Conservation (phyloP, 30 jellyfish, hydroid and myxozoan genomes). For the Sanderia malayensis region DNA sequence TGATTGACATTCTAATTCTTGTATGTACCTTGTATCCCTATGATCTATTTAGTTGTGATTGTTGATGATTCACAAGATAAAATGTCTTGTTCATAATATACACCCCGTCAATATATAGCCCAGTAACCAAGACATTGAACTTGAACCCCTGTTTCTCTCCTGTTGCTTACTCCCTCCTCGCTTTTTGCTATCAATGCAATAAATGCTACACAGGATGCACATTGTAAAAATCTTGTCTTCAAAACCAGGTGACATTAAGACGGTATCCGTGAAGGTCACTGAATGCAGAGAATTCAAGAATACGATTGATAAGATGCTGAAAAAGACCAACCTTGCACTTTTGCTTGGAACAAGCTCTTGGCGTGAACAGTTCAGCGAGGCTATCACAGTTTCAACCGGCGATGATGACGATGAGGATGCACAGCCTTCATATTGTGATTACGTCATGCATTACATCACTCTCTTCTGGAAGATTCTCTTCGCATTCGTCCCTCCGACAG, state of each 20-base stretch:
- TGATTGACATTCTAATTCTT: too few relatives aligned
- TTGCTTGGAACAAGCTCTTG: slow-evolving; percentile 90
- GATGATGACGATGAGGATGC: slow-evolving; percentile 90
- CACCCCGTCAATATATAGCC: too few relatives aligned
- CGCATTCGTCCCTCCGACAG: slow-evolving; percentile 97
- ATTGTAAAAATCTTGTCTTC: too few relatives aligned
- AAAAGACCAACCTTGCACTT: slow-evolving; percentile 72
- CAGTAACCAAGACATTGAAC: too few relatives aligned
- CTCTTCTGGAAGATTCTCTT: slow-evolving; percentile 88
- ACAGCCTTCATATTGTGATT: slow-evolving; percentile 86
- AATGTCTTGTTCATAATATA: too few relatives aligned
- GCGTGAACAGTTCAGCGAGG: slow-evolving; percentile 97
- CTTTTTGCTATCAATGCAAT: too few relatives aligned
- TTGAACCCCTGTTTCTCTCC: too few relatives aligned
- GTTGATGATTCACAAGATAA: too few relatives aligned
- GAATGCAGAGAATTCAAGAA: slow-evolving; percentile 95
- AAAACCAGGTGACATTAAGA: slow-evolving; percentile 75
- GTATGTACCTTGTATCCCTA: too few relatives aligned
- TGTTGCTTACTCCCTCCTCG: too few relatives aligned
- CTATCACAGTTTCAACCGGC: slow-evolving; percentile 82
- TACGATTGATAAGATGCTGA: slow-evolving; percentile 92
- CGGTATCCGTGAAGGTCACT: slow-evolving; percentile 61
- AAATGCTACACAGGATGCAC: too few relatives aligned
- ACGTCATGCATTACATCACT: slow-evolving; percentile 96
- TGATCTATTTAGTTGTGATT: too few relatives aligned